Conservation (phyloP, 2,888 invertebrate species). For the Chaitophorus viminalis region DNA sequence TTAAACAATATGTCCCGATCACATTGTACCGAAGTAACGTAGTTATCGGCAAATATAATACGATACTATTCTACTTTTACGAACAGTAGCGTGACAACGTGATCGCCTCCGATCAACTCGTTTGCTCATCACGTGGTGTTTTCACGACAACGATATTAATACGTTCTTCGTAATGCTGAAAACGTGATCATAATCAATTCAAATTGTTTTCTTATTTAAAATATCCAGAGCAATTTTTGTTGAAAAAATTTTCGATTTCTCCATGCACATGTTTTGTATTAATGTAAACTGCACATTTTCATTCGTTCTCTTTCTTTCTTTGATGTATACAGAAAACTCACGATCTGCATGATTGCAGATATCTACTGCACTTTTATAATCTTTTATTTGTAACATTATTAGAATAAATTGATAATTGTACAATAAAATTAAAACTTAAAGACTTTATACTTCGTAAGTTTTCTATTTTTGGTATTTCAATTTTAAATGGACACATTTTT, state of each 20-base stretch:
- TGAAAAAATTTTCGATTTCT: background rate
- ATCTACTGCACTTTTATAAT: background rate
- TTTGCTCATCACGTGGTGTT: conserved; percentile 58
- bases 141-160: conserved; percentile 26
- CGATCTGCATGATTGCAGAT: background rate
- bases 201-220: conserved; percentile 34
- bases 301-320: background rate
- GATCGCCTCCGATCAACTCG: conserved; percentile 40
- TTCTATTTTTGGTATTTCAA: too few species aligned
- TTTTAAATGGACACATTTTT: too few species aligned
- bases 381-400: background rate
- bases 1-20: conserved; percentile 28
- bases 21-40: conserved; percentile 47
- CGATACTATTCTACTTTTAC: conserved; percentile 5
- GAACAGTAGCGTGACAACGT: conserved; percentile 51
- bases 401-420: background rate
- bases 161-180: conserved; percentile 26
- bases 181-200: conserved; percentile 57
- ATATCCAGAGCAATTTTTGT: background rate
- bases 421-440: background rate
- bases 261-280: conserved; percentile 2
- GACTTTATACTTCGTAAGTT: background rate
- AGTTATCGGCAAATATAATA: conserved; percentile 13
- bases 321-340: background rate
- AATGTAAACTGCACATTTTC: background rate